Conservation (phyloP, 2,113 vertebrate species). For the Pelusios castaneus region DNA sequence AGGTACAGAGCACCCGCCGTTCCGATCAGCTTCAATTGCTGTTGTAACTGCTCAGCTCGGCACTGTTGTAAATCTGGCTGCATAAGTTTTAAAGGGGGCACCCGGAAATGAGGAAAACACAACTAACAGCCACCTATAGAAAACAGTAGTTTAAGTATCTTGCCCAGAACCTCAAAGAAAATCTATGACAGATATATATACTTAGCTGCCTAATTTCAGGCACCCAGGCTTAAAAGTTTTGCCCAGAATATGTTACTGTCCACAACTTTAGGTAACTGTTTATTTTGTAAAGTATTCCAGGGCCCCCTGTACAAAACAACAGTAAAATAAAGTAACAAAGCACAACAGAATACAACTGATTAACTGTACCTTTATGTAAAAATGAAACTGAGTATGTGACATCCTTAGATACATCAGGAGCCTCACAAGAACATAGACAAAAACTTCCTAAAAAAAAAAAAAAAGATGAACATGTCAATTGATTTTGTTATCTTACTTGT, state of each 20-base stretch:
- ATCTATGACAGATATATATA: background rate
- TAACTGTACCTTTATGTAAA: slow-evolving; percentile 87
- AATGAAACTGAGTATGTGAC: slow-evolving; percentile 85
- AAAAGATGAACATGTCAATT: background rate
- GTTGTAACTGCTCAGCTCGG: slow-evolving; percentile 38
- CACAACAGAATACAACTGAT: background rate
- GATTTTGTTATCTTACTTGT: background rate
- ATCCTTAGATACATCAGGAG: slow-evolving; percentile 71
- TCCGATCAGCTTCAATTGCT: slow-evolving; percentile 10
- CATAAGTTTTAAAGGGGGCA: slow-evolving; percentile 21
- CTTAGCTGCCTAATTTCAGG: background rate
- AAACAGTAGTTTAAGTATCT: slow-evolving; percentile 7
- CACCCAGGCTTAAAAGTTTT: background rate
- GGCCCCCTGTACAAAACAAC: background rate
- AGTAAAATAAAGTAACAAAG: slow-evolving; percentile 8
- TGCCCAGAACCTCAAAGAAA: slow-evolving; percentile 16
- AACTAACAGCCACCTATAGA: background rate
- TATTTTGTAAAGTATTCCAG: slow-evolving; percentile 1
- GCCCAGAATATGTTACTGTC: slow-evolving; percentile 17
- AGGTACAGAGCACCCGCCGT: slow-evolving; percentile 40
- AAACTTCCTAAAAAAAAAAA: slow-evolving; percentile 85
- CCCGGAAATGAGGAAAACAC: background rate
- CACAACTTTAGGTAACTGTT: background rate
- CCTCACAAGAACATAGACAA: slow-evolving; percentile 87
- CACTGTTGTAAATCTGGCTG: background rate